A percentile compares a stretch with the other conserved stretches of the same genome.
phyloP scores from a whole-genome alignment of 1,140 invertebrate species.

The Subanguina moxae region DNA sequence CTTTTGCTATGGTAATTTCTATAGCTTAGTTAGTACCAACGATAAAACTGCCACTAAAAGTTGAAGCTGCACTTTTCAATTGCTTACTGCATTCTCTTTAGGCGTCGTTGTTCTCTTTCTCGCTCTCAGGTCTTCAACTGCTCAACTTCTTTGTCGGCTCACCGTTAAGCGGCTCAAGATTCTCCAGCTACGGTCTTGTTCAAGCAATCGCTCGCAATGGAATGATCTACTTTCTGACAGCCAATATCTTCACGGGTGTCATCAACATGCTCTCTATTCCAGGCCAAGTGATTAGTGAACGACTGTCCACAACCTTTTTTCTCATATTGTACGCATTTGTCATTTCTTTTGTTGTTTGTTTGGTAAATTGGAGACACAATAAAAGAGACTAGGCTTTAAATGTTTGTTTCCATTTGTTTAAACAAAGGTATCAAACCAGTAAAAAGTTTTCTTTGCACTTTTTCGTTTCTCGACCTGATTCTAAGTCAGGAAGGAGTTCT shows the following conservation, averaged over 20 bases:
- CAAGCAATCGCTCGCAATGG: slow-evolving; percentile 37
- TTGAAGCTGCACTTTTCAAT: too few relatives aligned
- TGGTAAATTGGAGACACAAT: not conserved
- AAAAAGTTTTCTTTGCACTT: too few relatives aligned
- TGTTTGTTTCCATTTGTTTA: too few relatives aligned
- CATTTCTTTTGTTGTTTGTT: not conserved
- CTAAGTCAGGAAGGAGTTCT: too few relatives aligned
- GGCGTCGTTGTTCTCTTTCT: slow-evolving; percentile 10
- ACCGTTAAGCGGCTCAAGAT: not conserved
- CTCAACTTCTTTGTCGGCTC: slow-evolving; percentile 6
- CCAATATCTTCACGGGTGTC: slow-evolving; percentile 40
- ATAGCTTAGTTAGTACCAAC: too few relatives aligned
- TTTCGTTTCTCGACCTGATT: too few relatives aligned
- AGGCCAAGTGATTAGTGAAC: not conserved
- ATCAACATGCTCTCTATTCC: not conserved
- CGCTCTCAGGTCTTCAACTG: slow-evolving; percentile 15
- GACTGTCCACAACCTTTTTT: not conserved
- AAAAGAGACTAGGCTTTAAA: not conserved
- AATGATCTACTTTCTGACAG: slow-evolving; percentile 29
- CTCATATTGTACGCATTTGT: not conserved
- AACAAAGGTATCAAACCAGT: too few relatives aligned
- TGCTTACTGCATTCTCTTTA: too few relatives aligned
- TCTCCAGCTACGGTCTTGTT: slow-evolving; percentile 4
- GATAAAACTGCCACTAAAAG: too few relatives aligned
- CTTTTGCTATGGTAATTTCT: slow-evolving; percentile 38